Percentiles rank a stretch among this genome's conserved stretches.
phyloP scores from a whole-genome alignment of 2,797 vertebrate species.

The Oreochromis grahami region DNA sequence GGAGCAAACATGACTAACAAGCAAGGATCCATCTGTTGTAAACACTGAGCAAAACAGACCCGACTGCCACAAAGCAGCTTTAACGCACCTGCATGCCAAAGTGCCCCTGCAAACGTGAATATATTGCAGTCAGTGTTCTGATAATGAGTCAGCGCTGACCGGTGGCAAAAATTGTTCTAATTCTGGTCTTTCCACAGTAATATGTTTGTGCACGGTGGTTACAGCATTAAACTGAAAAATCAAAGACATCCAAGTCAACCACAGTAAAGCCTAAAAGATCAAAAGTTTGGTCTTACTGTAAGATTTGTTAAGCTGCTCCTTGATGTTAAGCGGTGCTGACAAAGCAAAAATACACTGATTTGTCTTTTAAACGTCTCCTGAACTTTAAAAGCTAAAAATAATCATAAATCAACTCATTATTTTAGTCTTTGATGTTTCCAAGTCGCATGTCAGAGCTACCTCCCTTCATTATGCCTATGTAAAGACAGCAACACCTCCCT shows the following conservation, averaged over 20 bases:
- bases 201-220: not conserved
- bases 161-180: constrained; percentile 7
- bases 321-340: not conserved
- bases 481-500: not conserved
- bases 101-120: not conserved
- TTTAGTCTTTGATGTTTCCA: not conserved
- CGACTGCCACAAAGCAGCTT: not conserved
- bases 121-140: not conserved
- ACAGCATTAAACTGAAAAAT: not conserved
- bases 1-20: constrained; percentile 2
- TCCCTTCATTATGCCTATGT: not conserved
- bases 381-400: not conserved
- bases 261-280: not conserved
- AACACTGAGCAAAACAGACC: not conserved
- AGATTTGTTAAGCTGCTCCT: not conserved
- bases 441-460: not conserved
- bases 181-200: not conserved
- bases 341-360: not conserved
- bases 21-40: not conserved
- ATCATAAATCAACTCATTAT: not conserved
- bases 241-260: not conserved
- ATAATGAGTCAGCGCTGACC: constrained; percentile 25
- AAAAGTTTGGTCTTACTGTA: not conserved
- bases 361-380: not conserved
- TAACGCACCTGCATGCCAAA: not conserved